Percentiles rank a stretch among this genome's conserved stretches.
Evolutionary conservation across 2,888 invertebrate genomes (phyloP).

Genomic region (Dorcus parallelipipedus): DNA sequence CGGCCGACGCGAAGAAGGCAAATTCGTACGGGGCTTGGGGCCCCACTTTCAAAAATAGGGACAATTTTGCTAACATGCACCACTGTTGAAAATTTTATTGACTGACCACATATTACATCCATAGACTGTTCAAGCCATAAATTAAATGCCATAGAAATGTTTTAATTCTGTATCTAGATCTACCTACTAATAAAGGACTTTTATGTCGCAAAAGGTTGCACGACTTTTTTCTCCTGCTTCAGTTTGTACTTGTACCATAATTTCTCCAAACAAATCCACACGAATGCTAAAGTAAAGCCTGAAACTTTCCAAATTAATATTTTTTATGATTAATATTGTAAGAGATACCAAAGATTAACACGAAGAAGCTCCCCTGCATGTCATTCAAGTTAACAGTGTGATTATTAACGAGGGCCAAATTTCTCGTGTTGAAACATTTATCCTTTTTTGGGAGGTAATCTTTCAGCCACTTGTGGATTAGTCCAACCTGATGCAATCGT

Average conservation of each 20-base stretch:
- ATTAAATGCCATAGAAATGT: too few relatives aligned
- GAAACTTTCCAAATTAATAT: slow-evolving; percentile 21
- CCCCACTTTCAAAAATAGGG: slow-evolving; percentile 69
- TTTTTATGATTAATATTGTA: background rate
- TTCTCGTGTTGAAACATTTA: slow-evolving; percentile 69
- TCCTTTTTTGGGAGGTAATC: slow-evolving; percentile 75
- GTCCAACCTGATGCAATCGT: slow-evolving; percentile 78
- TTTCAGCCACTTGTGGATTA: slow-evolving; percentile 78
- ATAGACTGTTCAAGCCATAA: too few relatives aligned
- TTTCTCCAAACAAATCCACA: slow-evolving; percentile 52
- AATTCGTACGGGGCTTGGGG: slow-evolving; percentile 63
- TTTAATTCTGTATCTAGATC: too few relatives aligned
- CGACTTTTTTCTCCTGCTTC: slow-evolving; percentile 48
- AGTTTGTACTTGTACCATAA: slow-evolving; percentile 46
- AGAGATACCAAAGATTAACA: slow-evolving; percentile 70
- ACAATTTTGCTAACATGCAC: slow-evolving; percentile 71
- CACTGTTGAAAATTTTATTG: slow-evolving; percentile 43
- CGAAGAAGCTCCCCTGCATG: slow-evolving; percentile 91
- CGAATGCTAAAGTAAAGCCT: slow-evolving; percentile 52
- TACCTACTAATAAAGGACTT: background rate
- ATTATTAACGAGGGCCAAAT: slow-evolving; percentile 68
- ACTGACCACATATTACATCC: too few relatives aligned
- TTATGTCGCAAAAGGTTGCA: slow-evolving; percentile 53
- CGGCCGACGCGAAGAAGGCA: slow-evolving; percentile 31
- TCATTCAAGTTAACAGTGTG: slow-evolving; percentile 86